Base-by-base conservation (phyloP, 2,797 vertebrate genomes). In the Muraenolepis orangiensis region DNA sequence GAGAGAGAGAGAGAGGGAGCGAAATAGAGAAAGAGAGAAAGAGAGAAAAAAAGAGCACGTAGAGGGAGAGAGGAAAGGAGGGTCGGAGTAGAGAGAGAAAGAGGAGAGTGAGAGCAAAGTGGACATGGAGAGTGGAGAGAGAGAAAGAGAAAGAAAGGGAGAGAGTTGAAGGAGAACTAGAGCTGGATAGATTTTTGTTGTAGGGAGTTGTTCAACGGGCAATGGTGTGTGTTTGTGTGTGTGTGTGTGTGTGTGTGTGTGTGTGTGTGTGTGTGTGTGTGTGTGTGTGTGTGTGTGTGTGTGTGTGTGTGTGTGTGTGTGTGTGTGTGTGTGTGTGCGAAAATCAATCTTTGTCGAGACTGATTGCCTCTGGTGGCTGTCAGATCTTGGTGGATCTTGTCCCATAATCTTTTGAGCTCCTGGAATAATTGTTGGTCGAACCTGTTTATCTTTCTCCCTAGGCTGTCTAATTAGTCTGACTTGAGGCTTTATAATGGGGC, bases 381-480 rank as follows among this genome's bases (percentile, higher is more conserved):
- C 12, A 14, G 34, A 72, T 71, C 29, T 69, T 38, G 2, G 23
- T 26, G 76, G 70, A 66, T 26, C 20, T 78, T 18, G 26, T 26
- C 68, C 51, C 66, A 46, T 76, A 74, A 32, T 73, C 16, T 71
- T 79, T 32, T 61, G 69, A 64, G 70, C 36, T 12, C 2, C 8
- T 51, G 23, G 26, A 84, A 78, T 70, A 78, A 67, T 2, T 75
- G 70, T 78, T 68, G 38, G 26, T 31, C 29, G 14, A 31, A 31
- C 57, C 57, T 64, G 57, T 64, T 64, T 64, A 64, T 64, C 57
- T 64, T 64, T 64, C 57, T 64, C 23, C 23, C 57, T 26, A 23
- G 57, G 57, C 57, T 12, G 57, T 64, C 57, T 64, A 64, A 64
- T 64, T 64, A 64, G n/a, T 11, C 8, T 64, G 57, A 26, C 57